Evolutionary conservation across 2,888 invertebrate genomes (phyloP), one percentile per base, ranked within the genome.

Genomic region (Pseudococcus jackbeardsleyi): DNA sequence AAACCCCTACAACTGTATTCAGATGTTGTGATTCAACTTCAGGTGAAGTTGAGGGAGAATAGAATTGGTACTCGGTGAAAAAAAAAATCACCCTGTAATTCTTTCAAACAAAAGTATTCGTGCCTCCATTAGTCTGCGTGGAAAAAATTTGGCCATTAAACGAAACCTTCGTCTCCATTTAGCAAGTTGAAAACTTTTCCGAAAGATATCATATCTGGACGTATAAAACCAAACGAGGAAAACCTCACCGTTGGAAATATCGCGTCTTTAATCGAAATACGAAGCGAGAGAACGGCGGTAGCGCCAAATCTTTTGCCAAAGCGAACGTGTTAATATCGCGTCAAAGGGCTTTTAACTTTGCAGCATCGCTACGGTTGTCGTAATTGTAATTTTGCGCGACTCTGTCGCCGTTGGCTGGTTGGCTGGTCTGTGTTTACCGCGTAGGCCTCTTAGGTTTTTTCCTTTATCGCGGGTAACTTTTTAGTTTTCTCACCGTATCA

Each of bases 181-280:
- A 68, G 33, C 11, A 2, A 33, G 39, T 33, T 33, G 33, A 72
- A 72, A 72, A 72, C 33, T 72, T 72, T 72, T 33, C 5, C 17
- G 0, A 72, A 72, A 72, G 72, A 72, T 72, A 72, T 72, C 72
- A 72, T 72, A 72, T 72, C 72, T 72, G 72, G 17, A 5, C 6
- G 72, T 15, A 33, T 72, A 33, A 72, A 33, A 72, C 33, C 12
- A 0, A 12, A 68, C 22, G 22, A 54, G 50, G 59, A 64, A 64
- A 64, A 22, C 22, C 19, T 22, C 64, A 9, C 22, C 72, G 26
- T 0, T 33, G 33, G 33, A 72, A 72, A 17, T 33, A 72, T 8
- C 33, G 39, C 72, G 33, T 33, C 8, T 33, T 72, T 33, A 39
- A 39, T 72, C 33, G 33, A 72, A 72, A 72, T 26, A 9, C 68